Evolutionary conservation across 2,113 vertebrate genomes (phyloP), one percentile per base, ranked within the genome.

Genomic region (Atractosteus spatula): DNA sequence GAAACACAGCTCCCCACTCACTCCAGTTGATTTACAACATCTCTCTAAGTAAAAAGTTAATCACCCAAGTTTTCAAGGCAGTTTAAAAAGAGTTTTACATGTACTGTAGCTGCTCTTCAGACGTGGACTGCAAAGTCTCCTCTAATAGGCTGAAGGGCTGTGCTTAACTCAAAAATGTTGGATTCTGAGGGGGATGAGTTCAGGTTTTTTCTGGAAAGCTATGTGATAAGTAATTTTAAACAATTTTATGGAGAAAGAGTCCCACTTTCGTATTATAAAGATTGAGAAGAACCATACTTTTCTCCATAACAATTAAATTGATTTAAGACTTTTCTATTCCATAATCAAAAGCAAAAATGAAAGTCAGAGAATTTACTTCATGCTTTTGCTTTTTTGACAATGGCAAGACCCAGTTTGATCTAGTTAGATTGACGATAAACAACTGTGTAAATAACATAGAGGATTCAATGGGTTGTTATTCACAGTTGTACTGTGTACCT

Each of bases 41-140:
- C 71, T 45, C 51, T 63, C 76, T 83, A 76, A 87, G 78, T 81
- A 81, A 84, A 80, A 7, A 75, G 85, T 77, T 86, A 83, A 88
- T 86, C 82, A 84, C 0, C 62, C 72, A 83, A 88, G 76, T 82
- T 82, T 75, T 83, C 77, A 77, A 72, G 76, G 55, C 41, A 17
- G 42, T 1, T 17, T 74, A 62, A 65, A 43, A 41, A 73, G 51
- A 65, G 65, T 29, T 54, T 10, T 16, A 13, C 41, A 47, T 68
- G 59, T 71, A 70, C 45, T 69, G 7, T 65, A 41, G 5, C 42
- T 7, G 66, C 63, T 29, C 11, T 66, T 62, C 70, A 70, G 61
- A 64, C 62, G 66, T 68, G 64, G 57, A 29, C 17, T 59, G 66
- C 45, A 61, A 62, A 76, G 62, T 71, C 65, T 69, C 75, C 68